Evolutionary conservation across 2,888 invertebrate genomes (phyloP).

Genomic region (Oeneis ivallda): DNA sequence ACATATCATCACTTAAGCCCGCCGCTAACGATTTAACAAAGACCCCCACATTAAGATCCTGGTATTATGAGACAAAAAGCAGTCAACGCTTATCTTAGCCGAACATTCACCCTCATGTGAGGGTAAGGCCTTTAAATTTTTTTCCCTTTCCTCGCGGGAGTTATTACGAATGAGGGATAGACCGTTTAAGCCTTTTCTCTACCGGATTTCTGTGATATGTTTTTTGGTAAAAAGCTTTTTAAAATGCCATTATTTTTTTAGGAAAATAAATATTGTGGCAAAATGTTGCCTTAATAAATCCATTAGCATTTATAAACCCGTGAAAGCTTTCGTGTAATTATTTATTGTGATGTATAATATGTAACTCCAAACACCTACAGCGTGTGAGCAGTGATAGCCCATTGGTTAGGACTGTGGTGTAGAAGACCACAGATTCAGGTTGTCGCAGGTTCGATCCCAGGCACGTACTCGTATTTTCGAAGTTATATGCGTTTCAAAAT

Average conservation of each 20-base stretch:
- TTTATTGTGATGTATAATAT: background rate
- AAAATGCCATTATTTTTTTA: background rate
- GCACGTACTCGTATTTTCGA: too few relatives aligned
- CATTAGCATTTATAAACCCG: background rate
- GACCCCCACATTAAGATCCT: conserved; percentile 35
- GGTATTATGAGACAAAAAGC: conserved; percentile 63
- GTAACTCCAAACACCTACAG: too few relatives aligned
- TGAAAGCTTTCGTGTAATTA: background rate
- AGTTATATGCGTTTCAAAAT: too few relatives aligned
- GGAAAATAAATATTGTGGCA: background rate
- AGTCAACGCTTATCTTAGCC: conserved; percentile 61
- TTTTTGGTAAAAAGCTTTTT: conserved; percentile 4
- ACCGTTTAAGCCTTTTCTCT: conserved; percentile 17
- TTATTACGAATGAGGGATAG: conserved; percentile 31
- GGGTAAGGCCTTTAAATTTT: conserved; percentile 40
- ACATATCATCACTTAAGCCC: conserved; percentile 22
- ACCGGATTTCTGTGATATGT: conserved; percentile 5
- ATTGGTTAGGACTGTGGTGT: too few relatives aligned
- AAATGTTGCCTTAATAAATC: background rate
- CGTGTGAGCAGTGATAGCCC: too few relatives aligned
- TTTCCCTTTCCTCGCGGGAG: conserved; percentile 30
- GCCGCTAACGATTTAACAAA: conserved; percentile 28
- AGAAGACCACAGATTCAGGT: too few relatives aligned
- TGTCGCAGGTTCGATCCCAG: too few relatives aligned
- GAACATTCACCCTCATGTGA: conserved; percentile 60